Evolutionary conservation across 2,888 invertebrate genomes (phyloP), one percentile per base, ranked within the genome.

Genomic region (Helleia helle): DNA sequence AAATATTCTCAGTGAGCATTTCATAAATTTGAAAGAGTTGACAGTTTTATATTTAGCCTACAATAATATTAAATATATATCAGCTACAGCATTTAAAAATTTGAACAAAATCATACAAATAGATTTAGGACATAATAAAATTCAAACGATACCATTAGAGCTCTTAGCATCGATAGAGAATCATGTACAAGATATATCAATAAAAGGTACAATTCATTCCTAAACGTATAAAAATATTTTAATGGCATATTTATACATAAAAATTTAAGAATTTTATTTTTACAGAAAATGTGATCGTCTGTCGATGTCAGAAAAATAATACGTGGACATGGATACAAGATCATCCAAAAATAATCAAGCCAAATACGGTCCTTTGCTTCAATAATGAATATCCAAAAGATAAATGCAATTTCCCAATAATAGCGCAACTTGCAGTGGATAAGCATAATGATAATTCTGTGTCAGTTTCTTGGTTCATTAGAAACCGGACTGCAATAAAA

Each of bases 301-400:
- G 96, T 79, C 93, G 90, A 63, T 97, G 96, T 72, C 93, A 95
- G 67, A 92, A 93, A 56, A 93, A 94, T 69, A 94, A 95, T 69
- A 89, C 95, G 25, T 95, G 96, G 94, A 93, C 95, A 65, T 97
- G 96, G 96, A 87, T 96, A 55, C 88, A 94, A 62, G 93, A 94
- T 71, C 94, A 97, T 80, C 91, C 93, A 8, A 80, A 74, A 61
- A 73, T 75, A 48, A 69, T 84, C 40, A 76, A 75, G 49, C 56
- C 70, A 2, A 71, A 64, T 43, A 59, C 68, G 38, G 68, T 76
- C 2, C 60, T 68, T 31, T 84, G 84, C 42, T 48, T 68, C 9
- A 75, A 81, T 43, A 63, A 77, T 47, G 80, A 83, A 46, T 77
- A 79, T 52, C 83, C 81, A 1, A 76, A 65, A 49, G 75, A 77